Conservation (phyloP, 2,888 invertebrate genomes). For the Cryptocephalus primarius region DNA sequence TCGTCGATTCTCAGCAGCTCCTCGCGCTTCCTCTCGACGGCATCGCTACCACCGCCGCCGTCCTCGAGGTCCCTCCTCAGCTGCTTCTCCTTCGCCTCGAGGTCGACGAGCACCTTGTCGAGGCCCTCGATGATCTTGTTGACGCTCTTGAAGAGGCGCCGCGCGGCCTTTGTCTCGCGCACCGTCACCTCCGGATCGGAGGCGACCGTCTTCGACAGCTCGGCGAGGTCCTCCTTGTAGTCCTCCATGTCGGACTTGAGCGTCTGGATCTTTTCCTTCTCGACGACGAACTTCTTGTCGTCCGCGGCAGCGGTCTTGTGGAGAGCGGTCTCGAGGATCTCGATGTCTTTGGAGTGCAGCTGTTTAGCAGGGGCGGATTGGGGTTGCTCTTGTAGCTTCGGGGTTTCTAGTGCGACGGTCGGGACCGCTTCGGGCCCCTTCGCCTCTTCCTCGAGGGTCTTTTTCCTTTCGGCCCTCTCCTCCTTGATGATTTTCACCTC, state of each 20-base stretch:
- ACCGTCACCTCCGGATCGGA: constrained; percentile 59
- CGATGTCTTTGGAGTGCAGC: constrained; percentile 66
- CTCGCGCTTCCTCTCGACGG: constrained; percentile 35
- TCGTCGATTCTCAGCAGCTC: constrained; percentile 81
- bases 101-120: constrained; percentile 60
- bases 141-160: constrained; percentile 71
- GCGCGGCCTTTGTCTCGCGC: constrained; percentile 76
- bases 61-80: constrained; percentile 45
- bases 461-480: constrained; percentile 52
- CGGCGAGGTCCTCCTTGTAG: constrained; percentile 85
- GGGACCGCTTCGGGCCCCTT: constrained; percentile 16
- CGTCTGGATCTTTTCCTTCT: constrained; percentile 82
- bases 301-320: constrained; percentile 60
- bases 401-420: too few species aligned
- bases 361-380: constrained; percentile 8
- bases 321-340: constrained; percentile 78
- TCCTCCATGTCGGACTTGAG: constrained; percentile 86
- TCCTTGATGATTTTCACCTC: constrained; percentile 81
- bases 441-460: constrained; percentile 13
- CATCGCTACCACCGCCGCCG: constrained; percentile 7
- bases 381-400: too few species aligned
- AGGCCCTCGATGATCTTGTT: constrained; percentile 81
- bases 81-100: constrained; percentile 67
- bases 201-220: constrained; percentile 62
- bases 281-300: constrained; percentile 73